Evolutionary conservation across 1,140 invertebrate genomes (phyloP), one percentile per base, ranked within the genome.

Genomic region (Dolichoris vasculosae): DNA sequence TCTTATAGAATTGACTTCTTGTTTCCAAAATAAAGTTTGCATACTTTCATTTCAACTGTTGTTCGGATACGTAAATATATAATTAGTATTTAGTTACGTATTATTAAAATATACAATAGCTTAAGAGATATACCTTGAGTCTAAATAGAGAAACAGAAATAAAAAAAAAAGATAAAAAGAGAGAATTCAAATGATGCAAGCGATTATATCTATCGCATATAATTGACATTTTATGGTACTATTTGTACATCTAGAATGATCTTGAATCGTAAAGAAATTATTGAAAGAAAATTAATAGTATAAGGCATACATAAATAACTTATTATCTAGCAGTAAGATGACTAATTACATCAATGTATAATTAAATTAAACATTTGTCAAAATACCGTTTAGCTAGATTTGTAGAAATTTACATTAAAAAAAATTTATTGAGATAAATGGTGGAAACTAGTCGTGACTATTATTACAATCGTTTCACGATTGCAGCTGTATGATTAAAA

Each of bases 331-430:
- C 30, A 3, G 17, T 35, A 3, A 55, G 13, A 32, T 77, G 32
- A 8, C 48, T 32, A 51, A 77, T 77, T 77, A 55, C 30, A 38
- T 35, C 4, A 32, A 23, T 35, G 8, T n/a, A 17, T n/a, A 77
- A 55, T 77, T 55, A 77, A 55, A 8, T 9, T 77, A 35, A 46
- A 17, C 38, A 78, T 78, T 63, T 9, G n/a, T 78, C 51, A 59
- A 78, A 59, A 55, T 59, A n/a, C 15, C 48, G 9, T 4, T 38
- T 55, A 51, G 0, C 15, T 1, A 30, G 3, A 63, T 63, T 51
- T 30, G 26, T n/a, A 64, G 43, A 79, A 64, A 64, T 26, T 17
- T 20, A 43, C n/a, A 26, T 8, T 1, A 1, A 40, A 8, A 43
- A 55, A 38, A 55, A 35, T n/a, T 0, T 38, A 38, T 46, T 51